These are phyloP conservation scores for Arrhamphus sclerolepis DNA, from an alignment of 2,797 vertebrate genomes.

Conservation along the genomic window DNA sequence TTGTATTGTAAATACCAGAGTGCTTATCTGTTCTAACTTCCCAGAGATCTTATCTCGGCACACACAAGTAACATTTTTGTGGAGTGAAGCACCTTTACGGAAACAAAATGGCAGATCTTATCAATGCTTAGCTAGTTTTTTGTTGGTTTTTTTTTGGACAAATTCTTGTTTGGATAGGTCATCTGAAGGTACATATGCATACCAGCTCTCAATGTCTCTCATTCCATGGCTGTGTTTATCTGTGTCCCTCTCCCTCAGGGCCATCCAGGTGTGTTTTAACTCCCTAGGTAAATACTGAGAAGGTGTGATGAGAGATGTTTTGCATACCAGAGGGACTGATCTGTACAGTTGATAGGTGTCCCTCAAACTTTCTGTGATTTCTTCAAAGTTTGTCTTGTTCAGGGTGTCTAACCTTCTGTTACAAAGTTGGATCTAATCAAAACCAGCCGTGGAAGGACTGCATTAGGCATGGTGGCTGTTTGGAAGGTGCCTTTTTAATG, in stretches of 20 bases:
- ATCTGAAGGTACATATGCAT: slow-evolving; percentile 35
- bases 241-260: slow-evolving; percentile 32
- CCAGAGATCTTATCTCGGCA: slow-evolving; percentile 7
- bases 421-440: slow-evolving; percentile 47
- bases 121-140: slow-evolving; percentile 28
- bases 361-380: slow-evolving; percentile 30
- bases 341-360: slow-evolving; percentile 28
- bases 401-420: slow-evolving; percentile 35
- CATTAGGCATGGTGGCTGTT: slow-evolving; percentile 35
- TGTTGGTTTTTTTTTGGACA: slow-evolving; percentile 20
- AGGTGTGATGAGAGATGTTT: slow-evolving; percentile 43
- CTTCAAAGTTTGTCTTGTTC: slow-evolving; percentile 39
- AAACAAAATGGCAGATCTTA: slow-evolving; percentile 30
- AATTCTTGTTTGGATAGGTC: slow-evolving; percentile 13
- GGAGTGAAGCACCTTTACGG: slow-evolving; percentile 25
- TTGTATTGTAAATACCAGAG: slow-evolving; percentile 33
- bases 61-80: slow-evolving; percentile 35
- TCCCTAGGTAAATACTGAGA: slow-evolving; percentile 65
- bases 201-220: neutral
- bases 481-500: slow-evolving; percentile 29
- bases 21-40: slow-evolving; percentile 16
- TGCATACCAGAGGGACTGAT: slow-evolving; percentile 45
- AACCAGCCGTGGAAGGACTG: slow-evolving; percentile 40
- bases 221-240: slow-evolving; percentile 43
- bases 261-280: slow-evolving; percentile 59